Percentiles rank a stretch among this genome's conserved stretches.
These are phyloP conservation scores for Notothenia rossii DNA, from an alignment of 2,113 vertebrate genomes.

Conservation along the genomic window DNA sequence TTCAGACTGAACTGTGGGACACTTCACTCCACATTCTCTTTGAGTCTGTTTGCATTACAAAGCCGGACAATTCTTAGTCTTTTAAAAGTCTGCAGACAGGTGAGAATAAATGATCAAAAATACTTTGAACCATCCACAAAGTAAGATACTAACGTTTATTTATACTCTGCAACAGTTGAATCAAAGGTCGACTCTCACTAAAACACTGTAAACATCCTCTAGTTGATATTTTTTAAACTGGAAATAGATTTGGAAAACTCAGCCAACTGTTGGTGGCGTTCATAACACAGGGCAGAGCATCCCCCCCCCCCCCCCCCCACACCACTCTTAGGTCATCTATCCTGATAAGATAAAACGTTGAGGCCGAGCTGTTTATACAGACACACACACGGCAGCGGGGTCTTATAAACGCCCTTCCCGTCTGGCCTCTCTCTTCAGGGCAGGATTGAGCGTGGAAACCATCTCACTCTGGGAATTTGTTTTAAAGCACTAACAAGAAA, in stretches of 20 bases:
- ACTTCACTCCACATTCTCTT: slow-evolving; percentile 10
- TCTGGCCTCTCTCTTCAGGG: slow-evolving; percentile 68
- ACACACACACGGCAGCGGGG: slow-evolving; percentile 23
- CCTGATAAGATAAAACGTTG: slow-evolving; percentile 69
- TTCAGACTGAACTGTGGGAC: slow-evolving; percentile 13
- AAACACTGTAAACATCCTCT: slow-evolving; percentile 24
- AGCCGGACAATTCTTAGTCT: neutral
- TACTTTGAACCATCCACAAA: slow-evolving; percentile 4
- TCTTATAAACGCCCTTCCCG: slow-evolving; percentile 59
- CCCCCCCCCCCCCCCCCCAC: neutral
- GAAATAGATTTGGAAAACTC: slow-evolving; percentile 18
- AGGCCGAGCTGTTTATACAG: slow-evolving; percentile 49
- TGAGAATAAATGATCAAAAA: slow-evolving; percentile 42
- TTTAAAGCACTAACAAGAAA: slow-evolving; percentile 84
- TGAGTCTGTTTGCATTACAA: slow-evolving; percentile 28
- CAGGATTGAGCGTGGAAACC: slow-evolving; percentile 78
- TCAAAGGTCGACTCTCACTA: slow-evolving; percentile 20
- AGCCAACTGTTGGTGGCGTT: slow-evolving; percentile 23
- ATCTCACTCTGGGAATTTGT: slow-evolving; percentile 79
- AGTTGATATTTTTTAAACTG: slow-evolving; percentile 24
- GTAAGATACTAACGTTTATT: slow-evolving; percentile 6
- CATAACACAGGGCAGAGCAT: slow-evolving; percentile 56
- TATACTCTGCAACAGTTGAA: slow-evolving; percentile 5
- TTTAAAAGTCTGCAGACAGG: slow-evolving; percentile 28
- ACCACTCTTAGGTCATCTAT: slow-evolving; percentile 51